These are phyloP conservation scores for Percina caprodes DNA, from an alignment of 2,113 vertebrate genomes.

Conservation along the genomic window DNA sequence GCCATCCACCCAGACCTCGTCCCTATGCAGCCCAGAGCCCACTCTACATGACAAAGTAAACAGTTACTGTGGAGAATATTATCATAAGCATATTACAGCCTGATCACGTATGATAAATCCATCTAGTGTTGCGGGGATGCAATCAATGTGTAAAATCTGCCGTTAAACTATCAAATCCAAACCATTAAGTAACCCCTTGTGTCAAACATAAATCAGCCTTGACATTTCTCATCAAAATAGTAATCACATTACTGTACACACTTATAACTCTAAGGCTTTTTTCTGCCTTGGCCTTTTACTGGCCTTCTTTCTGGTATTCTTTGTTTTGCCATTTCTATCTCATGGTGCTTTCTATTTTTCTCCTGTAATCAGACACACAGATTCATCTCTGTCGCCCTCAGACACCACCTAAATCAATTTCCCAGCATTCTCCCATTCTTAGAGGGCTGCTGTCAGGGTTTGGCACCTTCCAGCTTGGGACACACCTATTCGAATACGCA, in stretches of 20 bases:
- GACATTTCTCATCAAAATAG: not conserved
- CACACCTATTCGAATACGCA: conserved; percentile 42
- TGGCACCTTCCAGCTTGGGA: conserved; percentile 66
- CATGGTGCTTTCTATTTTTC: conserved; percentile 67
- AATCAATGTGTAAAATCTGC: not conserved
- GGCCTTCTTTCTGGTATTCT: conserved; percentile 20
- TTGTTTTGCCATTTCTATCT: conserved; percentile 64
- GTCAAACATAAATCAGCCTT: not conserved
- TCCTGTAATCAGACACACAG: conserved; percentile 74
- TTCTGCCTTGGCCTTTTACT: not conserved
- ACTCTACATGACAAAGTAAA: not conserved
- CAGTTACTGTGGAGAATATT: not conserved
- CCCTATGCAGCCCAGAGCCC: not conserved
- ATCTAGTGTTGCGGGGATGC: not conserved
- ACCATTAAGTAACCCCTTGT: not conserved
- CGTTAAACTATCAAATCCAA: not conserved
- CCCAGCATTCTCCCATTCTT: conserved; percentile 71
- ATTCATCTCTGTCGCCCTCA: conserved; percentile 80
- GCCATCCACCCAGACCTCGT: too few relatives aligned
- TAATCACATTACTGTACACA: not conserved
- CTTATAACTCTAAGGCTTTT: not conserved
- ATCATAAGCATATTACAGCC: not conserved
- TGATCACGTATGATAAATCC: not conserved
- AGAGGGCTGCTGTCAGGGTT: conserved; percentile 68
- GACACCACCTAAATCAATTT: conserved; percentile 79